Evolutionary conservation across 2,113 vertebrate species (phyloP).

Genomic region (Alaudala cheleensis): DNA sequence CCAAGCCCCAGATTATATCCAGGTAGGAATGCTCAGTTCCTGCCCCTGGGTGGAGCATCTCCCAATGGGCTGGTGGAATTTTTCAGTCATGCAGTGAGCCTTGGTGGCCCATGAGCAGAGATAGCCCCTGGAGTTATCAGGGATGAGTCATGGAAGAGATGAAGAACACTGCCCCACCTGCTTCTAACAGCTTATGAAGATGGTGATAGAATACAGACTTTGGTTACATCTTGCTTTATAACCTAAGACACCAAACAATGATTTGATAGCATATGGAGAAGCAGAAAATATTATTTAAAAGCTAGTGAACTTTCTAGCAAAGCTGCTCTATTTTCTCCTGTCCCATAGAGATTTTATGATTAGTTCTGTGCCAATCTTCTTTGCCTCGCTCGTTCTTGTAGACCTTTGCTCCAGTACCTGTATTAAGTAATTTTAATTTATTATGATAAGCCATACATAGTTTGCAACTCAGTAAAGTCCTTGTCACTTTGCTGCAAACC

Average conservation of each 20-base stretch:
- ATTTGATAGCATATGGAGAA: neutral
- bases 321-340: neutral
- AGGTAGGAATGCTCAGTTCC: neutral
- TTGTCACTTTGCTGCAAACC: conserved; percentile 59
- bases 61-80: neutral
- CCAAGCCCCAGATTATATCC: neutral
- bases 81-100: too few species aligned
- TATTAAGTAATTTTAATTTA: conserved; percentile 45
- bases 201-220: neutral
- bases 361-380: neutral
- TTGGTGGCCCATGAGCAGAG: neutral
- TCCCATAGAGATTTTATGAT: neutral
- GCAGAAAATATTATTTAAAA: neutral
- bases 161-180: neutral
- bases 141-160: neutral
- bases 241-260: neutral
- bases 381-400: neutral
- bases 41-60: neutral
- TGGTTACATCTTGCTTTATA: neutral
- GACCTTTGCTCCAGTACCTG: neutral
- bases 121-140: neutral
- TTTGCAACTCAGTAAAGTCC: conserved; percentile 48
- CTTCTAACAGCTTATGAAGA: neutral
- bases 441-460: neutral
- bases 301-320: neutral